A percentile compares a stretch with the other conserved stretches of the same genome.
These are phyloP conservation scores for Pyrocoelia pectoralis DNA, from an alignment of 2,888 invertebrate genomes.

Conservation along the genomic window DNA sequence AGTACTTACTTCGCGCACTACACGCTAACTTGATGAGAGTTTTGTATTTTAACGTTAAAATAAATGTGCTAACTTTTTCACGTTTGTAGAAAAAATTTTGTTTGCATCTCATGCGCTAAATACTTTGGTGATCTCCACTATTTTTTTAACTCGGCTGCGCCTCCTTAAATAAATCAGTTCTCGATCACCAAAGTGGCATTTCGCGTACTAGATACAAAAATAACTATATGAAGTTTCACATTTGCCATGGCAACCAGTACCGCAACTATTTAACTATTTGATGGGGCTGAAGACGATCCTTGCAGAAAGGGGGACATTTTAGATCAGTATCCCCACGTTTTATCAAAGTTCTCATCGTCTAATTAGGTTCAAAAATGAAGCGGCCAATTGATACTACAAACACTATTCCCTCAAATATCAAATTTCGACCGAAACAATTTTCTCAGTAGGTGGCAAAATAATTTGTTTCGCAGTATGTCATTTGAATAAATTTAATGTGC, in stretches of 20 bases:
- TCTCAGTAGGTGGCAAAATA: neutral
- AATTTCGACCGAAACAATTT: conserved; percentile 43
- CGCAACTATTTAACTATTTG: conserved; percentile 62
- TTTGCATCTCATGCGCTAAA: too few relatives aligned
- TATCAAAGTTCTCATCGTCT: too few relatives aligned
- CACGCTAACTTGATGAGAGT: too few relatives aligned
- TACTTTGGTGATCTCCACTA: too few relatives aligned
- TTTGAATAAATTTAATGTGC: conserved; percentile 24
- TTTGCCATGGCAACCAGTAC: conserved; percentile 63
- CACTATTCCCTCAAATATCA: conserved; percentile 63
- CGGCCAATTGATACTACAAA: conserved; percentile 66
- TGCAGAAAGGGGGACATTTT: conserved; percentile 53
- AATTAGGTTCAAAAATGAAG: conserved; percentile 63
- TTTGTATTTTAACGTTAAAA: too few relatives aligned
- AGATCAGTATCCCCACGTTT: conserved; percentile 47
- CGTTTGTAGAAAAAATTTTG: too few relatives aligned
- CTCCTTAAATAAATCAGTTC: too few relatives aligned
- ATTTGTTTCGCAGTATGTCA: conserved; percentile 18
- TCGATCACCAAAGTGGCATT: too few relatives aligned
- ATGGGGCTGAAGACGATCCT: conserved; percentile 48
- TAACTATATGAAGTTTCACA: conserved; percentile 42
- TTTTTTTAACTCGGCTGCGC: too few relatives aligned
- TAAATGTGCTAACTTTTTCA: too few relatives aligned
- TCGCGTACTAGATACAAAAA: too few relatives aligned
- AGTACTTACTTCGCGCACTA: too few relatives aligned